phyloP scores from a whole-genome alignment of 2,888 invertebrate species.

The Aleiodes leptofemur region DNA sequence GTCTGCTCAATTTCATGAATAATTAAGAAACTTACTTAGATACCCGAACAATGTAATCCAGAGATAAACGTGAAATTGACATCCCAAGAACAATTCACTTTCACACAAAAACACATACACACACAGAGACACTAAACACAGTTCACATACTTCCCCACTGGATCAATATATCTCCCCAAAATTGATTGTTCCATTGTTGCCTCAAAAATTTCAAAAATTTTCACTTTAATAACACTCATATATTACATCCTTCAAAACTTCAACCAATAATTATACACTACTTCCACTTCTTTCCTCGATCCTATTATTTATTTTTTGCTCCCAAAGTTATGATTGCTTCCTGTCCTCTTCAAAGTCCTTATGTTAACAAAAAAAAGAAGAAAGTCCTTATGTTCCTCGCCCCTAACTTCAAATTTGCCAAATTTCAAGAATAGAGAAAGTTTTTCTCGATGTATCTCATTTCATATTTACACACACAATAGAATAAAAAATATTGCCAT shows the following conservation, averaged over 20 bases:
- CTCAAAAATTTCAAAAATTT: neutral
- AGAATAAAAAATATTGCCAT: neutral
- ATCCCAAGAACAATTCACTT: neutral
- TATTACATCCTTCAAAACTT: neutral
- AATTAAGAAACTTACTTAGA: neutral
- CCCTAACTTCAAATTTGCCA: too few relatives aligned
- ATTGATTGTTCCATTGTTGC: neutral
- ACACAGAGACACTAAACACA: neutral
- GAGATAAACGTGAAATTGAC: neutral
- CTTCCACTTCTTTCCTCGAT: neutral
- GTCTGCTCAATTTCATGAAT: too few relatives aligned
- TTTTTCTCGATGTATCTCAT: neutral
- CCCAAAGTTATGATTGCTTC: too few relatives aligned
- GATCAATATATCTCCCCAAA: constrained; percentile 9
- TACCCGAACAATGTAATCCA: neutral
- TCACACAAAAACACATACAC: neutral
- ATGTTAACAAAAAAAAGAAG: too few relatives aligned
- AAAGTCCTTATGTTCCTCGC: too few relatives aligned
- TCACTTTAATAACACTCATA: neutral
- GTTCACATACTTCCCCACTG: neutral
- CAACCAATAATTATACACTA: neutral
- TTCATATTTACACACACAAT: neutral
- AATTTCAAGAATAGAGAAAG: neutral
- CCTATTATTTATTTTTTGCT: neutral
- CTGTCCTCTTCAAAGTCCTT: too few relatives aligned